Conservation (phyloP, 2,888 invertebrate genomes). For the Perdita meconis region DNA sequence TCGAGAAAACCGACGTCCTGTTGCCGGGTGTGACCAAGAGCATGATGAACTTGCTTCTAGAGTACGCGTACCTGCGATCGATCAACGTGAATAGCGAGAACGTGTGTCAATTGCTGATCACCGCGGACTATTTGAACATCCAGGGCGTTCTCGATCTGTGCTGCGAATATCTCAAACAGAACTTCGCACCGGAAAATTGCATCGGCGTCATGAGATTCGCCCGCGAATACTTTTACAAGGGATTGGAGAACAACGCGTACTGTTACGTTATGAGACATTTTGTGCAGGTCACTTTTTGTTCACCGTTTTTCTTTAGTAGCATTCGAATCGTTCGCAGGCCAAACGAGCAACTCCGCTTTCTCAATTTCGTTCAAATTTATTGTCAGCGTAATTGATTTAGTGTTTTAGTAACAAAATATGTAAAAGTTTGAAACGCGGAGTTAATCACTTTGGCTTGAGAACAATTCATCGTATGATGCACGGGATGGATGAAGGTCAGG, state of each 20-base stretch:
- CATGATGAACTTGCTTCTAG: slow-evolving; percentile 91
- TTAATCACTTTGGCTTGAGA: too few species aligned
- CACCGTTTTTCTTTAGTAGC: background rate
- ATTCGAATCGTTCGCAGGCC: too few species aligned
- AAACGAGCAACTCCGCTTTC: too few species aligned
- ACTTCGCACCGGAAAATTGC: slow-evolving; percentile 91
- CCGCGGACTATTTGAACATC: slow-evolving; percentile 95
- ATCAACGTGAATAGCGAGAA: slow-evolving; percentile 91
- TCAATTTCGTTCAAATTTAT: too few species aligned
- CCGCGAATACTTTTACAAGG: slow-evolving; percentile 89
- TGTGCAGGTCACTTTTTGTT: slow-evolving; percentile 84
- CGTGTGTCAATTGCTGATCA: slow-evolving; percentile 92
- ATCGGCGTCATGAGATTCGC: slow-evolving; percentile 94
- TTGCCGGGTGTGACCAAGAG: slow-evolving; percentile 92
- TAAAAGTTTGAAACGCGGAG: too few species aligned
- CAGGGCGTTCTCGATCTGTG: slow-evolving; percentile 92
- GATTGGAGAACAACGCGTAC: slow-evolving; percentile 89
- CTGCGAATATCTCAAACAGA: slow-evolving; percentile 89
- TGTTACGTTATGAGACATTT: slow-evolving; percentile 92
- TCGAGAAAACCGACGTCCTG: slow-evolving; percentile 88
- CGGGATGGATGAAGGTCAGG: too few species aligned
- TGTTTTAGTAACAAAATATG: too few species aligned
- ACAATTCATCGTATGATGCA: too few species aligned
- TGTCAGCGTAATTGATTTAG: too few species aligned
- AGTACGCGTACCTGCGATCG: slow-evolving; percentile 93